A percentile compares a stretch with the other conserved stretches of the same genome.
phyloP scores from a whole-genome alignment of 2,113 vertebrate genomes.

The Corythaixoides concolor region DNA sequence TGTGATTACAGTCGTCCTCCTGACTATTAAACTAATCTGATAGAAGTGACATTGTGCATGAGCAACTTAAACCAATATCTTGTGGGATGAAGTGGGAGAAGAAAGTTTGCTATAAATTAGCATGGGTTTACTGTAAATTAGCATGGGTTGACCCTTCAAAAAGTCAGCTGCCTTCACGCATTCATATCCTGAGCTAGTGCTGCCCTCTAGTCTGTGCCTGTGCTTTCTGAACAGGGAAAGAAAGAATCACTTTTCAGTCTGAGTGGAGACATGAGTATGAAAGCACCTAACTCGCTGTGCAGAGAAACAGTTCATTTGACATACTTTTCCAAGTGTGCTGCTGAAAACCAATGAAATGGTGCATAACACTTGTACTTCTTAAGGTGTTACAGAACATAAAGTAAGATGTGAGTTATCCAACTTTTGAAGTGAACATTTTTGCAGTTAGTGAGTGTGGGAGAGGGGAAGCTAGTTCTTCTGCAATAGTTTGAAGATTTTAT shows the following conservation, averaged over 20 bases:
- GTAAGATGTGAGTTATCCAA: not conserved
- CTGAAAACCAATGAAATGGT: constrained; percentile 28
- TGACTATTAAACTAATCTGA: not conserved
- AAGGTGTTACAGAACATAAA: not conserved
- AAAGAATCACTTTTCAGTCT: not conserved
- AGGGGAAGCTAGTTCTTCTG: not conserved
- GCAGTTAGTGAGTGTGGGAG: not conserved
- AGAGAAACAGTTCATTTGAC: not conserved
- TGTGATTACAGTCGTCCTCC: not conserved
- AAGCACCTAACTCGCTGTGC: not conserved
- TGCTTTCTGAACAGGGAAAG: not conserved
- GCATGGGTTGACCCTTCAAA: not conserved
- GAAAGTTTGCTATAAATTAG: not conserved
- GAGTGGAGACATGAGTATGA: not conserved
- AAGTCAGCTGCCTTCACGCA: not conserved
- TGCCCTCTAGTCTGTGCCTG: constrained; percentile 7
- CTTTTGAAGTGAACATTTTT: not conserved
- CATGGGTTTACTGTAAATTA: not conserved
- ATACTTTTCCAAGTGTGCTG: not conserved
- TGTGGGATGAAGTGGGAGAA: not conserved
- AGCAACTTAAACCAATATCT: not conserved
- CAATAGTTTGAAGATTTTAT: not conserved
- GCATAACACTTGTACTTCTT: not conserved
- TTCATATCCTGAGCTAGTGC: not conserved
- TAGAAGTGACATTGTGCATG: not conserved